phyloP scores from a whole-genome alignment of 2,888 invertebrate species.

The Tipula unca region DNA sequence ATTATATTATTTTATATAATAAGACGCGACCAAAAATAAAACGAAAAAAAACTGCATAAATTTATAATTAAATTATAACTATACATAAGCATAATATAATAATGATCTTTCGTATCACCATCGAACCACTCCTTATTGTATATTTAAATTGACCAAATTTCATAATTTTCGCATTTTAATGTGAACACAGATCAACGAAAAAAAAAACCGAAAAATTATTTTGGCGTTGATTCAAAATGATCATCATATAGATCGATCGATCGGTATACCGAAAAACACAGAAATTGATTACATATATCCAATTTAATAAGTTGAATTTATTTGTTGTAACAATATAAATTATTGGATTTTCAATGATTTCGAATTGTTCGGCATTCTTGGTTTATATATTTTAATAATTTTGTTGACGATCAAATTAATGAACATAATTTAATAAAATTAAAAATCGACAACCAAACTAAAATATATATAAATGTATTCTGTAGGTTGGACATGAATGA shows the following conservation, averaged over 20 bases:
- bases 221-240: not conserved
- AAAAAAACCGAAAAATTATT: not conserved
- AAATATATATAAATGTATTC: too few relatives aligned
- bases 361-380: not conserved
- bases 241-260: not conserved
- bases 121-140: not conserved
- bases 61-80: not conserved
- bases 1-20: not conserved
- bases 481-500: not conserved
- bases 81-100: not conserved
- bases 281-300: not conserved
- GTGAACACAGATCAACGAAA: not conserved
- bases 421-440: not conserved
- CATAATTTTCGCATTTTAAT: not conserved
- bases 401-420: conserved; percentile 1
- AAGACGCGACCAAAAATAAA: not conserved
- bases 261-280: not conserved
- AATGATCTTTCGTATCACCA: not conserved
- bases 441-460: not conserved
- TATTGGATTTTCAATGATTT: not conserved
- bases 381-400: not conserved
- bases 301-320: not conserved
- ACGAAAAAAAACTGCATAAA: not conserved
- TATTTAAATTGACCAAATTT: not conserved
- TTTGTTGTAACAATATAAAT: not conserved